Conservation (phyloP, 2,888 invertebrate species). For the Chelonus formosanus region DNA sequence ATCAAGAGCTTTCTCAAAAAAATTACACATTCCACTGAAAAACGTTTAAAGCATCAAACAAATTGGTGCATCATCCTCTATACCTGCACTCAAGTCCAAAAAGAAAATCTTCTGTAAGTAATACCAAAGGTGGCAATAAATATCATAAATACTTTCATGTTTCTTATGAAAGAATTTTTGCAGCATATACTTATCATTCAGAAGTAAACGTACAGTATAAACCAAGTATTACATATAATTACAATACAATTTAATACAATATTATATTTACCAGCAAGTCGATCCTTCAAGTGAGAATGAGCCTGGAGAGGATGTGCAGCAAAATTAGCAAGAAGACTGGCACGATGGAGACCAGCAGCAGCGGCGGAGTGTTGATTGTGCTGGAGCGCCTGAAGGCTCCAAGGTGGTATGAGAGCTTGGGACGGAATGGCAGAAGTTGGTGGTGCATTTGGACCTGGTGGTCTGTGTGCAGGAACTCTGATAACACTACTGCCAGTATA, state of each 20-base stretch:
- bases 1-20: too few relatives aligned
- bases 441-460: slow-evolving; percentile 67
- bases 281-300: slow-evolving; percentile 62
- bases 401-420: slow-evolving; percentile 55
- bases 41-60: too few relatives aligned
- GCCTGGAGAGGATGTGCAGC: slow-evolving; percentile 61
- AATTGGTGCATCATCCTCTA: too few relatives aligned
- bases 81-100: neutral
- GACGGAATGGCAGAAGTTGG: slow-evolving; percentile 47
- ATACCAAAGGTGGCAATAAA: too few relatives aligned
- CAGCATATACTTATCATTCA: neutral
- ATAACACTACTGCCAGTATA: slow-evolving; percentile 76
- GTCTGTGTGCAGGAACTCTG: slow-evolving; percentile 83
- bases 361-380: slow-evolving; percentile 59
- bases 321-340: slow-evolving; percentile 61
- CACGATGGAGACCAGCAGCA: slow-evolving; percentile 60
- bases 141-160: too few relatives aligned
- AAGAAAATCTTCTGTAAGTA: neutral
- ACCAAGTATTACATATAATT: slow-evolving; percentile 6
- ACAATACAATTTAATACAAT: slow-evolving; percentile 3
- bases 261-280: slow-evolving; percentile 56
- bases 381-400: slow-evolving; percentile 60
- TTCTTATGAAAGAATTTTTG: too few relatives aligned
- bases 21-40: too few relatives aligned
- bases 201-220: neutral